Evolutionary conservation across 37 sponge, comb jelly and placozoan genomes (phyloP), one percentile per base, ranked within the genome.

Genomic region (Aphrocallistes beatrix): DNA sequence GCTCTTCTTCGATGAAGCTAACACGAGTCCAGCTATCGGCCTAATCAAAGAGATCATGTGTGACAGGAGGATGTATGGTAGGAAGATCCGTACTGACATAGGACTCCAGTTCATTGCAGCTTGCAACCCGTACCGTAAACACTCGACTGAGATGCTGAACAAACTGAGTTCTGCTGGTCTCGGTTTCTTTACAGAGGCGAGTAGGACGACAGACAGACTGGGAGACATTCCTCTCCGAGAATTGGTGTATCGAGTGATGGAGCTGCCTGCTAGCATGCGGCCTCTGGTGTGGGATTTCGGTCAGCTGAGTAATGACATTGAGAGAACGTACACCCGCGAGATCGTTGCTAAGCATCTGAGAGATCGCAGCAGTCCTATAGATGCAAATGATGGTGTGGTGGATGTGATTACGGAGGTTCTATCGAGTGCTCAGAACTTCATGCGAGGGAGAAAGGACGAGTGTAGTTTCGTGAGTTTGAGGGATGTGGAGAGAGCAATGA

Each of bases 31-130:
- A 50, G 92, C 90, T 37, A 85, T 96, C 82, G 95, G 92, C 37
- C 88, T 98, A 84, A 97, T 97, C 51, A 97, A 94, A 45, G 98
- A 97, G 90, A 91, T 97, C 82, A 94, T 97, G 95, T 97, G 98
- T 93, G 94, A 97, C 82, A 83, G 87, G 36, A 88, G 94, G 38
- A 37, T 97, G 39, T 81, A 91, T 45, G 98, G 98, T 23, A 82
- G 85, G 75, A 82, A 88, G 23, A 88, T 97, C 48, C 88, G 84
- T 19, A 38, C 37, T 81, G 90, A 90, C 81, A 81, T 97, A 38
- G 34, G 75, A 60, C 75, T 60, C 6, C 93, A 93, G 81, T 91
- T 97, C 86, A 94, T 97, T 82, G 98, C 98, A 85, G 95, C 98
- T 38, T 94, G 96, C 60, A 97, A 97, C 49, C 98, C 98, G 23